A percentile compares a stretch with the other conserved stretches of the same genome.
Evolutionary conservation across 1,140 invertebrate species (phyloP).

Genomic region (Pseudomyrmex cubaensis): DNA sequence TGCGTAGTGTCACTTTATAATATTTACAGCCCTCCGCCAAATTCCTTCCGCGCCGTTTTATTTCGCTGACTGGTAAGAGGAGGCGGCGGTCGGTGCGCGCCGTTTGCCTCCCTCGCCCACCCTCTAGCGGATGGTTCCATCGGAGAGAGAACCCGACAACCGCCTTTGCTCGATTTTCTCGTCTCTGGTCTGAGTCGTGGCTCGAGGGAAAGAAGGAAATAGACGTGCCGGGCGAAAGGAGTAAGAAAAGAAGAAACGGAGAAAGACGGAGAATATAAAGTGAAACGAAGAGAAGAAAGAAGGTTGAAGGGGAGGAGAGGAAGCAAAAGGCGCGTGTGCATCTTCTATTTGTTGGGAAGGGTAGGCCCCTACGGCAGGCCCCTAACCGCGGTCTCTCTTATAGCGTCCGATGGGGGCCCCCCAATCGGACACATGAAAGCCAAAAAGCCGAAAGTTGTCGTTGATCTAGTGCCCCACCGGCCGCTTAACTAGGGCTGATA

Average conservation of each 20-base stretch:
- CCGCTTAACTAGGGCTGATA: constrained; percentile 83
- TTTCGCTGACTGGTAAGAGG: constrained; percentile 60
- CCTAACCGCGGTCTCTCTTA: constrained; percentile 77
- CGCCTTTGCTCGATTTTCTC: constrained; percentile 76
- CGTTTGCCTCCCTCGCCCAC: constrained; percentile 40
- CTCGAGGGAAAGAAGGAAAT: constrained; percentile 58
- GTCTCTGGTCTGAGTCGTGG: constrained; percentile 58
- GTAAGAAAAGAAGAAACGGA: not conserved
- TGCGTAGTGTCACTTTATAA: constrained; percentile 80
- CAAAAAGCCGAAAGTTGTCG: constrained; percentile 82
- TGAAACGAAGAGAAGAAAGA: not conserved
- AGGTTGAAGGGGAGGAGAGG: not conserved
- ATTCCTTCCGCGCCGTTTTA: constrained; percentile 81
- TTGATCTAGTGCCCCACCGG: constrained; percentile 83
- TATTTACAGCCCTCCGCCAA: constrained; percentile 82
- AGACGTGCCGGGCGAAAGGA: constrained; percentile 40
- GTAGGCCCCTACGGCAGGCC: constrained; percentile 64
- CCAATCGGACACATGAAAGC: constrained; percentile 83
- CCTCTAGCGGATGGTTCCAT: constrained; percentile 19
- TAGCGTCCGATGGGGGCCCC: constrained; percentile 72
- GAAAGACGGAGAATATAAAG: not conserved
- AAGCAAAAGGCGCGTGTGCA: constrained; percentile 67
- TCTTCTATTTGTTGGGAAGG: constrained; percentile 80
- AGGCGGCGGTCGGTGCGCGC: constrained; percentile 23
- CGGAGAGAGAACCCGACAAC: constrained; percentile 22